Conservation (phyloP, 2,797 vertebrate species). For the Bryconaethiops microstoma region DNA sequence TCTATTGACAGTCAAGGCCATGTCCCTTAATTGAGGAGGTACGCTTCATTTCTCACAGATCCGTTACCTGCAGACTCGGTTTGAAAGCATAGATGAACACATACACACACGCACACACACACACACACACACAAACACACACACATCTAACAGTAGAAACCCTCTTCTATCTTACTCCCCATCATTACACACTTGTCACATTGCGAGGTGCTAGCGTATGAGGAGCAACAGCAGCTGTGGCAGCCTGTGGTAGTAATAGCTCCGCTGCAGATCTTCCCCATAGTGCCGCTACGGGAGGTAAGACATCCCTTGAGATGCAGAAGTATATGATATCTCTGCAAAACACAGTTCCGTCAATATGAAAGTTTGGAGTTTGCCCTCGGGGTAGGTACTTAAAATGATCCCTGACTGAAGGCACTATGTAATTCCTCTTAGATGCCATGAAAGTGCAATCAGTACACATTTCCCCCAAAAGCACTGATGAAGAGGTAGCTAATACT, state of each 20-base stretch:
- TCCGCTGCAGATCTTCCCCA: slow-evolving; percentile 21
- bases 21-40: slow-evolving; percentile 48
- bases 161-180: not conserved
- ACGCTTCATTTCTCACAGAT: slow-evolving; percentile 48
- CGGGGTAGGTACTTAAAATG: slow-evolving; percentile 36
- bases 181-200: slow-evolving; percentile 25
- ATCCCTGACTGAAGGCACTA: slow-evolving; percentile 14
- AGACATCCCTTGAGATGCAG: slow-evolving; percentile 29
- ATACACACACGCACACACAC: not conserved
- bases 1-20: slow-evolving; percentile 49
- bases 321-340: slow-evolving; percentile 48
- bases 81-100: slow-evolving; percentile 34
- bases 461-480: not conserved
- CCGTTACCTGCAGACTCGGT: slow-evolving; percentile 47
- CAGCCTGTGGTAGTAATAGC: slow-evolving; percentile 31
- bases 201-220: not conserved
- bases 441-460: slow-evolving; percentile 9
- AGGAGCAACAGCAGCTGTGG: slow-evolving; percentile 35
- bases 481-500: not conserved
- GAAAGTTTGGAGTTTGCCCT: slow-evolving; percentile 41
- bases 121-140: not conserved
- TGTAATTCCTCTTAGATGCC: slow-evolving; percentile 7
- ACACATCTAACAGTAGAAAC: not conserved
- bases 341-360: slow-evolving; percentile 33
- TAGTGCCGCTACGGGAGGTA: slow-evolving; percentile 29